phyloP scores from a whole-genome alignment of 2,797 vertebrate species.

The Percopsis omiscomaycus region DNA sequence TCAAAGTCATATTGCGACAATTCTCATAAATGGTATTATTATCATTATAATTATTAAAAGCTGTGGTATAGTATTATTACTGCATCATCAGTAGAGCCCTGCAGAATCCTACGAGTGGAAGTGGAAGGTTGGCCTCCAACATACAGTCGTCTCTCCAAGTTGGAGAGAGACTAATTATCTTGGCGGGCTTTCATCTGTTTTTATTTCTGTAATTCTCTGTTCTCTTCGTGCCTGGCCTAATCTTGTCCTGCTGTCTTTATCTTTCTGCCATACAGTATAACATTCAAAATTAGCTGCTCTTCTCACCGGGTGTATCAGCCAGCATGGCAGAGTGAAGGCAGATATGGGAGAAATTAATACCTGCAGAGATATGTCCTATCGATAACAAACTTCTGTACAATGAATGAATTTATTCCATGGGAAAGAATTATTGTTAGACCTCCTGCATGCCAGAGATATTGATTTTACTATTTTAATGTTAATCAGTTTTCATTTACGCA shows the following conservation, averaged over 20 bases:
- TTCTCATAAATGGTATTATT: too few species aligned
- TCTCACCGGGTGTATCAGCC: conserved; percentile 49
- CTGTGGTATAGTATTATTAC: too few species aligned
- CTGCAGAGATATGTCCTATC: conserved; percentile 57
- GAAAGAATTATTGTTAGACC: conserved; percentile 47
- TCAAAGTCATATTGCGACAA: background rate
- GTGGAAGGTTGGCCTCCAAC: conserved; percentile 43
- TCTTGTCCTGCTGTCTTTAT: conserved; percentile 62
- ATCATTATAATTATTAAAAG: too few species aligned
- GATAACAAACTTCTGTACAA: conserved; percentile 51
- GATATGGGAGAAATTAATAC: conserved; percentile 69
- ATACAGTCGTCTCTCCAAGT: conserved; percentile 38
- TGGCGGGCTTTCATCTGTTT: conserved; percentile 66
- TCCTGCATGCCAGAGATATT: too few species aligned
- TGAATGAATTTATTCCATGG: conserved; percentile 45
- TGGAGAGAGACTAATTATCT: conserved; percentile 67
- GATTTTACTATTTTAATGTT: too few species aligned
- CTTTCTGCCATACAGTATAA: conserved; percentile 64
- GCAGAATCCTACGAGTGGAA: conserved; percentile 6
- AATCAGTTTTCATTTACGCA: too few species aligned
- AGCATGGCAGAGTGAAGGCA: conserved; percentile 24
- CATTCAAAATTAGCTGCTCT: conserved; percentile 58
- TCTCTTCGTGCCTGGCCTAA: conserved; percentile 49
- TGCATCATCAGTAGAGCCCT: background rate
- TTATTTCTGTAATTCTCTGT: conserved; percentile 57